phyloP scores from a whole-genome alignment of 2,113 vertebrate species.

The Salminus brasiliensis region DNA sequence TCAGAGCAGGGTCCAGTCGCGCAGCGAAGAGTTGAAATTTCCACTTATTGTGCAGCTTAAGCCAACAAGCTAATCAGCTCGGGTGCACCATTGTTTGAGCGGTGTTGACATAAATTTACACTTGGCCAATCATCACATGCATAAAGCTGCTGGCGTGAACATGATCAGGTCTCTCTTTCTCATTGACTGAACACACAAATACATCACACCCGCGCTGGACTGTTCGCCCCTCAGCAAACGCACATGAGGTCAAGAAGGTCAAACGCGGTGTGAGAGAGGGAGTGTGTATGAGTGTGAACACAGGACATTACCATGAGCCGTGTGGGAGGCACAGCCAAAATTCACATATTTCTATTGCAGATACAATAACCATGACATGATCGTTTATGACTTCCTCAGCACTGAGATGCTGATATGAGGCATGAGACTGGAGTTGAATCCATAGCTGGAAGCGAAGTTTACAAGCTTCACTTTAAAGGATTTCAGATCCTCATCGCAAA shows the following conservation, averaged over 20 bases:
- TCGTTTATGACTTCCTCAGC: not conserved
- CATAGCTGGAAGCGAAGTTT: not conserved
- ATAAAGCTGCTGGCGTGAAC: conserved; percentile 1
- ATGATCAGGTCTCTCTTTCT: conserved; percentile 35
- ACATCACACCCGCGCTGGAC: not conserved
- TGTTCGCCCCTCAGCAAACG: not conserved
- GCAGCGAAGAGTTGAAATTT: conserved; percentile 64
- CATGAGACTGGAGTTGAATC: not conserved
- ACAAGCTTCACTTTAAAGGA: too few species aligned
- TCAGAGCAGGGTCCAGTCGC: conserved; percentile 54
- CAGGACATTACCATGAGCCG: not conserved
- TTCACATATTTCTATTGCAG: not conserved
- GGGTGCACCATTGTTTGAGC: conserved; percentile 67
- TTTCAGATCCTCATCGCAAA: too few species aligned
- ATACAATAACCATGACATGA: not conserved
- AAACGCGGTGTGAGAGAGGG: too few species aligned
- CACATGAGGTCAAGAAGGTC: not conserved
- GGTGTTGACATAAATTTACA: conserved; percentile 54
- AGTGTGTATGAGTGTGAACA: not conserved
- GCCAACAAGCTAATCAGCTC: conserved; percentile 73
- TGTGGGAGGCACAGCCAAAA: not conserved
- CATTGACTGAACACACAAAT: not conserved
- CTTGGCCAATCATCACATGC: conserved; percentile 63
- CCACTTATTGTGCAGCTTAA: conserved; percentile 75
- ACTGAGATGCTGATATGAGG: not conserved